phyloP scores from a whole-genome alignment of 2,888 invertebrate genomes.

The Meliscaeva auricollis region DNA sequence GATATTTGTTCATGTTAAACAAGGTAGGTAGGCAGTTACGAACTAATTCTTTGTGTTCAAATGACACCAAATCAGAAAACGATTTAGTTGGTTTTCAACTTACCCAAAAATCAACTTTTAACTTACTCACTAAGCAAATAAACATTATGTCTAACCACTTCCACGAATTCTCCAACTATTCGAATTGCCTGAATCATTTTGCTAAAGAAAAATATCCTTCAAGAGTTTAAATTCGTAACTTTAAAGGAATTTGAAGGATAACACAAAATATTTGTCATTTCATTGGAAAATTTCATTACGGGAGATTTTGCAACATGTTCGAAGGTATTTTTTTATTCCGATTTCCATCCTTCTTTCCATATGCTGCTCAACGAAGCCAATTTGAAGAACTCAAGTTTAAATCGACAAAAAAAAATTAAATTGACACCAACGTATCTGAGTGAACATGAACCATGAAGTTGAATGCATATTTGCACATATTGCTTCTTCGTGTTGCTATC shows the following conservation, averaged over 20 bases:
- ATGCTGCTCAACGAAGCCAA: background rate
- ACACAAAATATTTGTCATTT: constrained; percentile 5
- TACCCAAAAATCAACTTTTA: no score
- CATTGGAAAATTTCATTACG: background rate
- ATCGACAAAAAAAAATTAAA: constrained; percentile 16
- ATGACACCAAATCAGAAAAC: no score
- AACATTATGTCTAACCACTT: no score
- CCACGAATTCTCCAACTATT: no score
- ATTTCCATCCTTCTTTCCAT: background rate
- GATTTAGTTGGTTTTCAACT: no score
- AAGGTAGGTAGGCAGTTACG: no score
- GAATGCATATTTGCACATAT: constrained; percentile 15
- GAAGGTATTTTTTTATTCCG: background rate
- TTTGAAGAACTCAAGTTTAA: background rate
- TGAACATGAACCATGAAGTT: background rate
- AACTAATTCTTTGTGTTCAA: no score
- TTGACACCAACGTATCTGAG: constrained; percentile 5
- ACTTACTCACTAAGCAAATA: no score
- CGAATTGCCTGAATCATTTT: no score
- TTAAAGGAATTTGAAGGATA: background rate
- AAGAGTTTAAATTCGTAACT: no score
- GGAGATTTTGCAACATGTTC: constrained; percentile 10
- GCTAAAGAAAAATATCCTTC: no score
- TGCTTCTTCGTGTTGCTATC: background rate
- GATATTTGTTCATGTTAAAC: no score